Conservation (phyloP, 2,888 invertebrate genomes). For the Archips xylosteana region DNA sequence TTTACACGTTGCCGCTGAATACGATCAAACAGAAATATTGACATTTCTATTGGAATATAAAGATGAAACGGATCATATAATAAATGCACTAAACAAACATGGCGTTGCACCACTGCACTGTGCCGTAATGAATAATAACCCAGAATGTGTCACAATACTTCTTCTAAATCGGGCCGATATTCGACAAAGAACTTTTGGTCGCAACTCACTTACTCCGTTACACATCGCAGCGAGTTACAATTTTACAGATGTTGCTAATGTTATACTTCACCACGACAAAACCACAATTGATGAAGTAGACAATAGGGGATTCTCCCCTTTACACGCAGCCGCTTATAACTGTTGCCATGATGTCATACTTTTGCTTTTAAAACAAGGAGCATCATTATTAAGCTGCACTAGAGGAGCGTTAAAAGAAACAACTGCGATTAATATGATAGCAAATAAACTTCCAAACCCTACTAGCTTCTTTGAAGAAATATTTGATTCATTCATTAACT, state of each 20-base stretch:
- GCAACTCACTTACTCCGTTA: background rate
- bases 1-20: constrained; percentile 13
- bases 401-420: background rate
- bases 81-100: constrained; percentile 4
- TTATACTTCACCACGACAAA: constrained; percentile 1
- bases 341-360: constrained; percentile 17
- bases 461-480: background rate
- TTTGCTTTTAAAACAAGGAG: constrained; percentile 11
- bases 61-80: constrained; percentile 5
- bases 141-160: constrained; percentile 7
- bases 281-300: constrained; percentile 12
- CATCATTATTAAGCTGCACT: constrained; percentile 3
- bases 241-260: background rate
- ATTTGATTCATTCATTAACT: constrained; percentile 12
- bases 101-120: constrained; percentile 9
- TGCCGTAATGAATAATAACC: constrained; percentile 14
- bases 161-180: background rate
- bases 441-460: constrained; percentile 13
- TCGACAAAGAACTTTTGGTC: background rate
- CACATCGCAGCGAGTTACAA: constrained; percentile 10
- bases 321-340: constrained; percentile 10
- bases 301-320: constrained; percentile 11
- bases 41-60: constrained; percentile 10
- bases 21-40: constrained; percentile 9
- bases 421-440: constrained; percentile 9